Percentiles rank a stretch among this genome's conserved stretches.
phyloP scores from a whole-genome alignment of 2,113 vertebrate genomes.

The Edolisoma coerulescens region DNA sequence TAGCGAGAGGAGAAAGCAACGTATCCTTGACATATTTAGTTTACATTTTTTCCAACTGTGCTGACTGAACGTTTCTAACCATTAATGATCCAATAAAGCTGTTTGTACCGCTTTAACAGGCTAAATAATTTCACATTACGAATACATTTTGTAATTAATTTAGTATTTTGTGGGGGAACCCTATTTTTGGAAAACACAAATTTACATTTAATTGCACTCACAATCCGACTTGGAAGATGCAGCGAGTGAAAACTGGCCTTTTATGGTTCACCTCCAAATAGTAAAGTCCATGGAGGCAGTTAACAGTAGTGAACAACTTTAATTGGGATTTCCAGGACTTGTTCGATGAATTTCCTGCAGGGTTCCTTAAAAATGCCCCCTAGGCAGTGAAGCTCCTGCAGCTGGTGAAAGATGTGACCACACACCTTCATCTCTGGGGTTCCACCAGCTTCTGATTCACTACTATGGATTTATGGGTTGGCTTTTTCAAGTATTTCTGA shows the following conservation, averaged over 20 bases:
- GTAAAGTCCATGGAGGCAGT: neutral
- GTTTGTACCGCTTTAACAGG: conserved; percentile 1
- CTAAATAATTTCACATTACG: conserved; percentile 18
- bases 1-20: neutral
- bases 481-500: neutral
- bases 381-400: neutral
- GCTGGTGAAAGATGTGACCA: neutral
- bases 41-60: conserved; percentile 36
- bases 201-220: neutral
- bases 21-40: conserved; percentile 27
- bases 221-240: neutral
- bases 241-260: neutral
- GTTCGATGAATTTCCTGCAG: neutral
- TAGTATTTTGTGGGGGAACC: neutral
- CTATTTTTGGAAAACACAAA: neutral
- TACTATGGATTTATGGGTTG: neutral
- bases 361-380: neutral
- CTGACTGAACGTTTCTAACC: conserved; percentile 34
- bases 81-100: conserved; percentile 36
- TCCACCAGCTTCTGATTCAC: neutral
- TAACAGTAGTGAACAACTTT: neutral
- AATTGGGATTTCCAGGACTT: neutral
- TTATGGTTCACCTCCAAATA: neutral
- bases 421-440: neutral
- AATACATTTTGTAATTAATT: conserved; percentile 17